Base-by-base conservation (phyloP, 1,140 invertebrate genomes). In the Aphelinus atriplicis region DNA sequence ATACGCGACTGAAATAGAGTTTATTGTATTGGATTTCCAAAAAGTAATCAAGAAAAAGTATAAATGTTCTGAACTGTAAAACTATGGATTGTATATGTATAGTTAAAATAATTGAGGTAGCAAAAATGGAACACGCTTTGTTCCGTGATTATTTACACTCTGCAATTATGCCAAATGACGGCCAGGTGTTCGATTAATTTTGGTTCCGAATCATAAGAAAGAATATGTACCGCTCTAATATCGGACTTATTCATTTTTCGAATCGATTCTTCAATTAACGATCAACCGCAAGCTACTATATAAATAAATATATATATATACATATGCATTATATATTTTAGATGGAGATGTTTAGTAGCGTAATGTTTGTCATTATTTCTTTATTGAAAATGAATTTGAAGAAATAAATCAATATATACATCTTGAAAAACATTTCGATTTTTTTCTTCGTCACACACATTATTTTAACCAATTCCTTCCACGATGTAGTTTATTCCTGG, bases 71-170 rank as follows among this genome's bases (percentile, higher is more conserved):
- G 46, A 72, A 57, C 57, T 74, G 65, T 74, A 74, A 53, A 9
- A 61, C 3, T 47, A 66, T 67, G 45, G 55, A 45, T 68, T 68
- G 63, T 73, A 74, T 78, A 76, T 76, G 71, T 77, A 77, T 57
- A 66, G 65, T 43, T 69, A 67, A 75, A 55, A 48, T 62, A 51
- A 77, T 43, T 57, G 64, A 78, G 77, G 75, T 80, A 77, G 73
- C 77, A 79, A 78, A 78, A 77, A 73, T 77, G 69, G 74, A 72
- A 77, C 48, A 57, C 77, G 51, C 5, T 7, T 65, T 64, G n/a
- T 57, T 46, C 10, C 60, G 66, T 42, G 57, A 56, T 55, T 73
- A 73, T 60, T 73, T 68, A 62, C 68, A 74, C 58, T 68, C 42
- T 58, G 65, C 58, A 68, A 73, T 62, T 58, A 74, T 74, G 72